Conservation (phyloP, 92 coral and sea anemone species). For the Pocillopora grandis region DNA sequence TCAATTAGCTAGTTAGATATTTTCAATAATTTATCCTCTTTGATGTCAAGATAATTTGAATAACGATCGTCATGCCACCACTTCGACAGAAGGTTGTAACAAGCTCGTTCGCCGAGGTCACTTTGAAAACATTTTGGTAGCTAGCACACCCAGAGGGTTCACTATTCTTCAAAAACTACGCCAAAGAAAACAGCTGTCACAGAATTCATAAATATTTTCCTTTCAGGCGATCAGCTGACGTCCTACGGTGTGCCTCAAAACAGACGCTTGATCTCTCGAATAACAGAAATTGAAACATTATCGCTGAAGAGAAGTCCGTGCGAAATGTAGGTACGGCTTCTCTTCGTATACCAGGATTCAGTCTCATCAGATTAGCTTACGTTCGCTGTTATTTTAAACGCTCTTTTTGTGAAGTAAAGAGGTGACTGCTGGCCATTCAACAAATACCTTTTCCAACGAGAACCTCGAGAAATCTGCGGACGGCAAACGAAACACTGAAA, state of each 20-base stretch:
- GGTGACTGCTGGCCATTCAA: neutral
- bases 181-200: neutral
- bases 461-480: neutral
- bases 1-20: too few species aligned
- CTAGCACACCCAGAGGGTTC: neutral
- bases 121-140: neutral
- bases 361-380: conserved; percentile 22
- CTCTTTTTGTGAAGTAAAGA: conserved; percentile 11
- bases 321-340: neutral
- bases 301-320: neutral
- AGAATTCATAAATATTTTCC: neutral
- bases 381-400: conserved; percentile 14
- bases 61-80: too few species aligned
- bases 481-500: neutral
- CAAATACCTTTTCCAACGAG: neutral
- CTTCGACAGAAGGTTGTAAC: too few species aligned
- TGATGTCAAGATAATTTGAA: too few species aligned
- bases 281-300: neutral
- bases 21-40: too few species aligned
- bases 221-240: neutral
- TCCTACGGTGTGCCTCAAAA: neutral
- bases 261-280: neutral
- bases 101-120: too few species aligned
- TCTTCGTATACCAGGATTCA: conserved; percentile 7
- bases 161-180: neutral